These are phyloP conservation scores for Galbula dea DNA, from an alignment of 2,113 vertebrate genomes.

Conservation along the genomic window DNA sequence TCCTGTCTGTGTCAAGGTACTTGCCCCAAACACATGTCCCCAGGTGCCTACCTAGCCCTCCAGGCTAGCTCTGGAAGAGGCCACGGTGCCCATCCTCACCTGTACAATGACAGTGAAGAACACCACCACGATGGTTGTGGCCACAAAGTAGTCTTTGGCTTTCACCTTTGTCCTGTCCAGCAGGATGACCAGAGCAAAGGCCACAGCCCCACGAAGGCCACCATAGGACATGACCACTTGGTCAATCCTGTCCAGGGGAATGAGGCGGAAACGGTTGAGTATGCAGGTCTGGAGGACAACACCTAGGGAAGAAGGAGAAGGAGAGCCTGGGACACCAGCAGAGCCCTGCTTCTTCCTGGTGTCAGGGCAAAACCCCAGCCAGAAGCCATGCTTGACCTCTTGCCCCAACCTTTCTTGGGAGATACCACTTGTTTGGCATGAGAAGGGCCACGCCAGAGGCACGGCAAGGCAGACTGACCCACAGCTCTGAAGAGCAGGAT, in stretches of 20 bases:
- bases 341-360: not conserved
- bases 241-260: constrained; percentile 92
- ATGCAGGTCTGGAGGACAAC: constrained; percentile 91
- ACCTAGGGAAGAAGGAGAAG: constrained; percentile 72
- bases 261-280: constrained; percentile 91
- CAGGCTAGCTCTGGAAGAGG: not conserved
- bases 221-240: constrained; percentile 99
- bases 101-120: constrained; percentile 99
- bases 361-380: not conserved
- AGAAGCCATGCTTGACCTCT: not conserved
- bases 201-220: constrained; percentile 92
- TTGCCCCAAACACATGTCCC: not conserved
- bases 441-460: not conserved
- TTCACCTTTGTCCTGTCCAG: constrained; percentile 84
- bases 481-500: constrained; percentile 92
- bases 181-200: constrained; percentile 91
- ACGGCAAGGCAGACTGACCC: constrained; percentile 71
- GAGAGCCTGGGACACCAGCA: constrained; percentile 20
- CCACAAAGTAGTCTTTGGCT: constrained; percentile 96
- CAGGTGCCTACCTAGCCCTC: accelerated
- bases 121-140: constrained; percentile 92
- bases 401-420: not conserved
- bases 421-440: not conserved
- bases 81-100: constrained; percentile 71
- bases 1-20: not conserved